phyloP scores from a whole-genome alignment of 2,888 invertebrate species.

The Chloroclystis v-ata region DNA sequence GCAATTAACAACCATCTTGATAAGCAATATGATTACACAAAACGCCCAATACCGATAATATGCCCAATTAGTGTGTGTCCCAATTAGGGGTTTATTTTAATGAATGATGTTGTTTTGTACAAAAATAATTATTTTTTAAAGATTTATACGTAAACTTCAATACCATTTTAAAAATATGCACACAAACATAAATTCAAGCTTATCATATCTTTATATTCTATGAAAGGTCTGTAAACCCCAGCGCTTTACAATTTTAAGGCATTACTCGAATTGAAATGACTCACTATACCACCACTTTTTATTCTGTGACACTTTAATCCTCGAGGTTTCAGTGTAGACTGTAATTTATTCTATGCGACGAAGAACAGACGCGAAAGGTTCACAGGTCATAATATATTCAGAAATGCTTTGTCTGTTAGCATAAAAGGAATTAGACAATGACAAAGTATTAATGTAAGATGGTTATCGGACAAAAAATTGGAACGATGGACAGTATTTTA shows the following conservation, averaged over 20 bases:
- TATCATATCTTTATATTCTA: slow-evolving; percentile 9
- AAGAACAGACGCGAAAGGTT: slow-evolving; percentile 38
- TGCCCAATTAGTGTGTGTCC: too few species aligned
- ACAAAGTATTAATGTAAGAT: slow-evolving; percentile 47
- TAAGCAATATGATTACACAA: too few species aligned
- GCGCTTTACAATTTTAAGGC: slow-evolving; percentile 21
- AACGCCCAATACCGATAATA: too few species aligned
- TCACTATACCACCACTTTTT: slow-evolving; percentile 23
- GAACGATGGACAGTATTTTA: slow-evolving; percentile 56
- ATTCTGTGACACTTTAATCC: slow-evolving; percentile 27
- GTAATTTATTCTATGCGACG: slow-evolving; percentile 33
- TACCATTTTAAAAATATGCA: too few species aligned
- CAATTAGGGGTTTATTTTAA: background rate
- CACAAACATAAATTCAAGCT: background rate
- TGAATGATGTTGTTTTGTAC: too few species aligned
- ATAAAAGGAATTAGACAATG: slow-evolving; percentile 57
- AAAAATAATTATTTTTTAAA: too few species aligned
- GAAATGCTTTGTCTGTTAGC: slow-evolving; percentile 60
- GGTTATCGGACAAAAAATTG: slow-evolving; percentile 47
- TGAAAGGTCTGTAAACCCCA: slow-evolving; percentile 18
- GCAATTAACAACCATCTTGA: too few species aligned
- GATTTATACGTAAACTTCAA: too few species aligned
- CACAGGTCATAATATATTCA: slow-evolving; percentile 72
- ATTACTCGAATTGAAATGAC: slow-evolving; percentile 29
- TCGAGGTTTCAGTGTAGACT: slow-evolving; percentile 37